Evolutionary conservation across 2,797 vertebrate species (phyloP).

Genomic region (Buceros bicornis): DNA sequence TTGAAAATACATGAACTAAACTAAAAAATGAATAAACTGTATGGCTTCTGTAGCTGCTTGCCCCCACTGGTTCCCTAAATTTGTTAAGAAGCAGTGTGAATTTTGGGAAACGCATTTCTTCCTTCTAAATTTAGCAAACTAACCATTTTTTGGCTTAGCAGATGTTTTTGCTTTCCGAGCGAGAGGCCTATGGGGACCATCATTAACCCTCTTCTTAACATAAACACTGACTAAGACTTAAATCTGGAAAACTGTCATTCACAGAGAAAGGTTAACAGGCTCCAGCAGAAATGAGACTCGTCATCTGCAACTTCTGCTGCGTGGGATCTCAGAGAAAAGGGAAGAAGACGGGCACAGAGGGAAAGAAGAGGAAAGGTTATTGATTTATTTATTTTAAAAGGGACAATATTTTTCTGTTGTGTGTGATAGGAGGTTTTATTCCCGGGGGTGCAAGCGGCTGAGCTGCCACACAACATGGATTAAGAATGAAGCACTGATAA

Average conservation of each 20-base stretch:
- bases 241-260: constrained; percentile 52
- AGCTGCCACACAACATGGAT: not conserved
- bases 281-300: constrained; percentile 27
- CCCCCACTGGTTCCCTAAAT: not conserved
- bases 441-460: not conserved
- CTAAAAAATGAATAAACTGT: not conserved
- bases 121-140: constrained; percentile 68
- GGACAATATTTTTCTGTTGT: not conserved
- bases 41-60: constrained; percentile 9
- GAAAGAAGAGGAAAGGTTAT: not conserved
- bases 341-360: not conserved
- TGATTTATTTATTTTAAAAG: not conserved
- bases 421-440: not conserved
- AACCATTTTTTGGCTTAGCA: constrained; percentile 69
- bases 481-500: not conserved
- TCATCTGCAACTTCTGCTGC: not conserved
- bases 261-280: constrained; percentile 50
- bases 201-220: constrained; percentile 69
- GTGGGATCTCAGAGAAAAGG: not conserved
- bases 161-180: constrained; percentile 63
- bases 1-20: not conserved
- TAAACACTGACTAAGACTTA: constrained; percentile 58
- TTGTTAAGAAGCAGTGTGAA: constrained; percentile 28
- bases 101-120: constrained; percentile 65
- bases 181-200: constrained; percentile 51